Evolutionary conservation across 2,888 invertebrate genomes (phyloP).

Genomic region (Rhagium mordax): DNA sequence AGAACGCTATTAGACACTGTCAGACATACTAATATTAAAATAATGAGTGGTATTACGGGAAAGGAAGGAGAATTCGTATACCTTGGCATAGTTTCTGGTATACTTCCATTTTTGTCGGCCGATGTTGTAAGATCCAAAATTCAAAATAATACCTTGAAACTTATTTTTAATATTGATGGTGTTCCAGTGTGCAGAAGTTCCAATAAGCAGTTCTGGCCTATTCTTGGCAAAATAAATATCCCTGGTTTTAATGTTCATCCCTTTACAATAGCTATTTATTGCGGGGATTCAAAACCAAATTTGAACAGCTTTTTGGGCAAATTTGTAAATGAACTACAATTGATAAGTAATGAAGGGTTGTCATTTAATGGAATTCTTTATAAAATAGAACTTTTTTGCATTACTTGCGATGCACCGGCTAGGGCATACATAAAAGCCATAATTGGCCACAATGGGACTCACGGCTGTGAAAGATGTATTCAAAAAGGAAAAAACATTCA

Average conservation of each 20-base stretch:
- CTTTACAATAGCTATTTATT: neutral
- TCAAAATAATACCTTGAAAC: neutral
- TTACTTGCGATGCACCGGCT: conserved; percentile 17
- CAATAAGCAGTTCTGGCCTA: conserved; percentile 12
- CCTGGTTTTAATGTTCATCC: conserved; percentile 13
- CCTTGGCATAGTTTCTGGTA: neutral
- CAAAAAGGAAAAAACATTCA: neutral
- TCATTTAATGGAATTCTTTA: neutral
- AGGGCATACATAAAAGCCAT: conserved; percentile 5
- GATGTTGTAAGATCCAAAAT: neutral
- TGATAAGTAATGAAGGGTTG: neutral
- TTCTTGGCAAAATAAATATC: conserved; percentile 7
- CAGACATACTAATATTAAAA: neutral
- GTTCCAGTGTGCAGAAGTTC: conserved; percentile 1
- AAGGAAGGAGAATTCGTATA: neutral
- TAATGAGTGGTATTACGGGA: neutral
- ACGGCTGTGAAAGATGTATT: conserved; percentile 4
- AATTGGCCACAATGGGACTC: neutral
- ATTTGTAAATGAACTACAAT: conserved; percentile 8
- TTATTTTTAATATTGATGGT: conserved; percentile 20
- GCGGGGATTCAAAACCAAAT: neutral
- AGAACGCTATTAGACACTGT: neutral
- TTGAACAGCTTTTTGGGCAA: neutral
- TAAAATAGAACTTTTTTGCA: conserved; percentile 3
- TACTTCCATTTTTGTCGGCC: neutral